Evolutionary conservation across 2,888 invertebrate genomes (phyloP), one percentile per base, ranked within the genome.

Genomic region (Craniophora ligustri): DNA sequence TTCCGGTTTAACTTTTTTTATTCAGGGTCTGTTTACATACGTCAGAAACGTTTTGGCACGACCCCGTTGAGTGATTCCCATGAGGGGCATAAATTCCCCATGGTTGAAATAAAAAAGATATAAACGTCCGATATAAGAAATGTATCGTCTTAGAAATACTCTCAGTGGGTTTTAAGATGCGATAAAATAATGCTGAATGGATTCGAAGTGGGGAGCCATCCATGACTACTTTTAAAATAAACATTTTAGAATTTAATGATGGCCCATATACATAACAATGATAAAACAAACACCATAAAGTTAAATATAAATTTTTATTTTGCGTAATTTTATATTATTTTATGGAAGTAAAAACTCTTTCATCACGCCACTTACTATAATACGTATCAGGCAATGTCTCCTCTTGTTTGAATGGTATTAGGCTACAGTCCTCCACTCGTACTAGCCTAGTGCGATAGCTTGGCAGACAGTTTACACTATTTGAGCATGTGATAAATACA

Each of bases 1-100:
- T 87, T 91, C 88, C 89, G 87, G 86, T 81, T 81, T 73, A 60
- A 62, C 55, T 67, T 84, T 88, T 86, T 82, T 76, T 61, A 69
- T 67, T 60, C 49, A 50, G 60, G 71, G 65, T 77, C 71, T 85
- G 79, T 85, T 86, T 82, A 67, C 75, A 78, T 72, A 75, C 72
- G 70, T 72, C 74, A 64, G 74, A 73, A 81, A 76, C 76, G 75
- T 82, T 82, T 85, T 84, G 80, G 82, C 83, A 83, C 74, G 78
- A 72, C 62, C 70, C 62, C 74, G 78, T 61, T 54, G 75, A 75
- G 61, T 63, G 61, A 80, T 75, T 79, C 81, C 75, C 79, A 70
- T 67, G 69, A 79, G 81, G 66, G 71, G 73, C 72, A 78, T 76
- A 79, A 79, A 81, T 81, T 75, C 79, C 74, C 55, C 67, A 75